Conservation (phyloP, 2,888 invertebrate species). For the Luperina nickerlii region DNA sequence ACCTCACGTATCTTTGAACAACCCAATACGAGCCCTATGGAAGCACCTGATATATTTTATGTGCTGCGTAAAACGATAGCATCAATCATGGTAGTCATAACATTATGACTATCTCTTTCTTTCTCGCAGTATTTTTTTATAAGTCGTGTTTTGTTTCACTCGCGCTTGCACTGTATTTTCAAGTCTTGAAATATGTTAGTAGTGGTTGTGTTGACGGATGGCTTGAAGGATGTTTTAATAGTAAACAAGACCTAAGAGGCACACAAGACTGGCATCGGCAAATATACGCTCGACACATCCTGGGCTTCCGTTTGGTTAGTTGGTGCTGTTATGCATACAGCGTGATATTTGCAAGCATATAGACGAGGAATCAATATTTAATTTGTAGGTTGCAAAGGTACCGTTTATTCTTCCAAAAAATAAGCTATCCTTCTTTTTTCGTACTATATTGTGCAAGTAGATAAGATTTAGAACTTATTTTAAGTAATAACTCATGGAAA, state of each 20-base stretch:
- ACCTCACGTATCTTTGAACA: slow-evolving; percentile 61
- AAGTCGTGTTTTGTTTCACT: slow-evolving; percentile 17
- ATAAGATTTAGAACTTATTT: too few species aligned
- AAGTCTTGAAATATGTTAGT: slow-evolving; percentile 33
- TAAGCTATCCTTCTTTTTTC: background rate
- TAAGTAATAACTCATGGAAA: too few species aligned
- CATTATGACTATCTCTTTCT: slow-evolving; percentile 35
- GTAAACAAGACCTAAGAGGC: slow-evolving; percentile 28
- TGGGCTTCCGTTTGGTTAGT: slow-evolving; percentile 8
- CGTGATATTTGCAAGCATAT: background rate
- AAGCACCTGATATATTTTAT: slow-evolving; percentile 65
- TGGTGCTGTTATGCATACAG: slow-evolving; percentile 2
- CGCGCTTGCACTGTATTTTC: slow-evolving; percentile 38
- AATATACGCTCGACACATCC: slow-evolving; percentile 12
- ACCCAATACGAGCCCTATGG: slow-evolving; percentile 37
- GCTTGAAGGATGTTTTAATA: slow-evolving; percentile 21
- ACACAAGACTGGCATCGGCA: slow-evolving; percentile 9
- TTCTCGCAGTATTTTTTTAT: background rate
- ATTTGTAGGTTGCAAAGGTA: background rate
- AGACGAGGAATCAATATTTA: background rate
- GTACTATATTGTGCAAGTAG: background rate
- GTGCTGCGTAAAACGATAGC: slow-evolving; percentile 58
- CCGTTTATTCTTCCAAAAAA: background rate
- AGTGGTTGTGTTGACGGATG: slow-evolving; percentile 10
- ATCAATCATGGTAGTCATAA: slow-evolving; percentile 54